Conservation (phyloP, 2,797 vertebrate genomes). For the Loriculus beryllinus region DNA sequence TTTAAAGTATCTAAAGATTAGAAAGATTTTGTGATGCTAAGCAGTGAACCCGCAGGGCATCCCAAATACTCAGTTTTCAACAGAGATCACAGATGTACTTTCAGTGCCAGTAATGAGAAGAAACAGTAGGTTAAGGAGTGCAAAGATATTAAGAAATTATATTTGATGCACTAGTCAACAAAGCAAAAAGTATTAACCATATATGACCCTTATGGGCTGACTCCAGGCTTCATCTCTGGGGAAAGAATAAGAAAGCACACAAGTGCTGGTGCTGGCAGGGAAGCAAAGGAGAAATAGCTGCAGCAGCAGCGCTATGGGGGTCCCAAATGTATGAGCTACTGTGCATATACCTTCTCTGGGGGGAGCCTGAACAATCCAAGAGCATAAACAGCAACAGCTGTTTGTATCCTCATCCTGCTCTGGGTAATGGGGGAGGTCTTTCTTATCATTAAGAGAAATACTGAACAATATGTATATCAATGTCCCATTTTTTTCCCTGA, state of each 20-base stretch:
- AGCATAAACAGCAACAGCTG: conserved; percentile 15
- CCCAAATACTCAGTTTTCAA: neutral
- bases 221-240: neutral
- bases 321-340: neutral
- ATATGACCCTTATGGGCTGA: neutral
- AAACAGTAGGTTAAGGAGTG: neutral
- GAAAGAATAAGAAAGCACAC: neutral
- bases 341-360: neutral
- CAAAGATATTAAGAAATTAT: neutral
- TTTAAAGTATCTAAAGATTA: neutral
- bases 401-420: neutral
- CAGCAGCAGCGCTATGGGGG: neutral
- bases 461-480: neutral
- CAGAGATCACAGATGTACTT: neutral
- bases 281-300: neutral
- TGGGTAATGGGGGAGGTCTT: neutral
- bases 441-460: neutral
- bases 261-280: neutral
- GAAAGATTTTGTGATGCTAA: neutral
- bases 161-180: neutral
- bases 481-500: fast-evolving
- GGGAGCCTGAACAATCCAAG: neutral
- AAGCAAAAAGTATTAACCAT: neutral
- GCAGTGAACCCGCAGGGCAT: neutral
- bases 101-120: neutral